These are phyloP conservation scores for Lagocephalus sceleratus DNA, from an alignment of 2,797 vertebrate species.

Conservation along the genomic window DNA sequence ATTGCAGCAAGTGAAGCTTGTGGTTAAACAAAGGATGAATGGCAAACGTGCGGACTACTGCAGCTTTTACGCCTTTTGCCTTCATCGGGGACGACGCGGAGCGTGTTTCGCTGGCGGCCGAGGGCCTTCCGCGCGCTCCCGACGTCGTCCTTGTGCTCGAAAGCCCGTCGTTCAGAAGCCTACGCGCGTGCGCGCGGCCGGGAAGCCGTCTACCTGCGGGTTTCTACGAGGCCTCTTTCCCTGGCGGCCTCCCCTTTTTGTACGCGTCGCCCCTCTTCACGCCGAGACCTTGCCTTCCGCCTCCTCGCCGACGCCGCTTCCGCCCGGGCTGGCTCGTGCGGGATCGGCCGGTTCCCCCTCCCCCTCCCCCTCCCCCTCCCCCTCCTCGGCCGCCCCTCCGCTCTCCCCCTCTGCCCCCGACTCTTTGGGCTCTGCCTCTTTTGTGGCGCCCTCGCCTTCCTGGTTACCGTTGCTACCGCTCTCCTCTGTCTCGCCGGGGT, in stretches of 20 bases:
- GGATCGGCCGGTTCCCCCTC: slow-evolving; percentile 10
- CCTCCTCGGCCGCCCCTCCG: slow-evolving; percentile 34
- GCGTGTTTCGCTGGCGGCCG: slow-evolving; percentile 13
- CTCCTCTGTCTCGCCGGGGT: slow-evolving; percentile 49
- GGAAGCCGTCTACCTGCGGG: slow-evolving; percentile 4
- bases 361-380: slow-evolving; percentile 34
- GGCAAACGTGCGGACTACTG: neutral
- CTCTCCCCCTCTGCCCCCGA: slow-evolving; percentile 21
- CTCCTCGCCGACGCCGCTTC: slow-evolving; percentile 5
- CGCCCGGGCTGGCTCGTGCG: slow-evolving; percentile 16
- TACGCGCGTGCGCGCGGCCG: no score
- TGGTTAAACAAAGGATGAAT: no score
- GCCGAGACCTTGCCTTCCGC: neutral
- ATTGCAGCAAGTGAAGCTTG: no score
- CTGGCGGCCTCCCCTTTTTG: neutral
- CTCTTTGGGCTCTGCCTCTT: slow-evolving; percentile 23
- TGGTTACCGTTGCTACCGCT: slow-evolving; percentile 37
- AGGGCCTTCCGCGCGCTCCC: neutral
- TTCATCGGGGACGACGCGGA: slow-evolving; percentile 1
- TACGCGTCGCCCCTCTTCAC: slow-evolving; percentile 8
- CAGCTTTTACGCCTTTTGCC: slow-evolving; percentile 3
- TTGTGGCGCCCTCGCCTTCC: slow-evolving; percentile 32
- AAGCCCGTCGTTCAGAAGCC: slow-evolving; percentile 9
- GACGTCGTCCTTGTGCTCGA: neutral
- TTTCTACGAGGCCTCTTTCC: slow-evolving; percentile 12